Conservation (phyloP, 2,888 invertebrate genomes). For the Orthosia incerta region DNA sequence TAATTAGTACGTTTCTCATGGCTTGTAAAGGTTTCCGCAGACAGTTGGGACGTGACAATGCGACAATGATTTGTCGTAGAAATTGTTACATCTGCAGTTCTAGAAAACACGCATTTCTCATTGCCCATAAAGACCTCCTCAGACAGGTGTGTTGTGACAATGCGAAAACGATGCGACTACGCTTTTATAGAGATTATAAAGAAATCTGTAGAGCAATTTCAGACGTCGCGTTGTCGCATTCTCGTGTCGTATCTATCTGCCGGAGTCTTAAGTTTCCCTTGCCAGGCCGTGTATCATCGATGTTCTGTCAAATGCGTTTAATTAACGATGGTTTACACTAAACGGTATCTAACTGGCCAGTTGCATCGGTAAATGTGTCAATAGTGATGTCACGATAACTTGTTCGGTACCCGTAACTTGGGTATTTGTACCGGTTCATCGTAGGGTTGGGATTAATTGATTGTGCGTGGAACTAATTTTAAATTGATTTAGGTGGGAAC, state of each 20-base stretch:
- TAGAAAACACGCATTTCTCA: neutral
- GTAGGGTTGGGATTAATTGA: conserved; percentile 52
- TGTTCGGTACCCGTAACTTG: conserved; percentile 48
- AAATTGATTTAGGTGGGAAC: conserved; percentile 1
- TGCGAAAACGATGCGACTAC: too few species aligned
- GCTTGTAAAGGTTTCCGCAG: conserved; percentile 28
- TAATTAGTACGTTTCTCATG: conserved; percentile 66
- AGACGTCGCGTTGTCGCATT: neutral
- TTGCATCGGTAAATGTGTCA: conserved; percentile 60
- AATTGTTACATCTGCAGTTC: neutral
- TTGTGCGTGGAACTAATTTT: neutral
- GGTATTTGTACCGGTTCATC: conserved; percentile 66
- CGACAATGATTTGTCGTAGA: neutral
- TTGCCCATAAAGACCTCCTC: neutral
- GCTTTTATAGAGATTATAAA: neutral
- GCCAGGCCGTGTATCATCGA: conserved; percentile 39
- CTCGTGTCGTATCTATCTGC: neutral
- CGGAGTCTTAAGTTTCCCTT: conserved; percentile 19
- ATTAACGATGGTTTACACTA: conserved; percentile 63
- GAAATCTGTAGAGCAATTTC: neutral
- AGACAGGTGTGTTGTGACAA: too few species aligned
- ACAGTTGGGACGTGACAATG: neutral
- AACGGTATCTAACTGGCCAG: conserved; percentile 62
- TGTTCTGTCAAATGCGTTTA: conserved; percentile 64
- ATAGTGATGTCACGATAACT: conserved; percentile 62